Conservation (phyloP, 2,888 invertebrate genomes). For the Craniophora ligustri region DNA sequence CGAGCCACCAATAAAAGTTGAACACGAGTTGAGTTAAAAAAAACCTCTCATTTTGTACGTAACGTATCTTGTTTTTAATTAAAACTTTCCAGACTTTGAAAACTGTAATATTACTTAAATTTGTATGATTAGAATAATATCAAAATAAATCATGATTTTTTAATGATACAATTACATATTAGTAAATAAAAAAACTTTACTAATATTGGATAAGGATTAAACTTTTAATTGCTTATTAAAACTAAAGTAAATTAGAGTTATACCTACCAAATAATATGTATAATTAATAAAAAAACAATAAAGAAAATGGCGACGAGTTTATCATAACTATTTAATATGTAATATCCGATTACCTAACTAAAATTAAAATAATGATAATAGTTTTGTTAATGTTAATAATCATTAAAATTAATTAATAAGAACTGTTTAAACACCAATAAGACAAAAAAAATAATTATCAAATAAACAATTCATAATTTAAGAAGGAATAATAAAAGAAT, state of each 20-base stretch:
- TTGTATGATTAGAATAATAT: conserved; percentile 3
- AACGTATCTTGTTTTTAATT: conserved; percentile 18
- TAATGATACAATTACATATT: conserved; percentile 19
- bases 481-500: conserved; percentile 39
- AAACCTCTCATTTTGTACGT: conserved; percentile 19
- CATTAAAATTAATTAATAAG: too few species aligned
- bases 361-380: too few species aligned
- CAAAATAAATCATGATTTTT: conserved; percentile 10
- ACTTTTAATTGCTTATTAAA: too few species aligned
- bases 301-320: neutral
- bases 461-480: neutral
- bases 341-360: too few species aligned
- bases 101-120: neutral
- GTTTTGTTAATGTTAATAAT: too few species aligned
- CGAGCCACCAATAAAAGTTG: conserved; percentile 34
- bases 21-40: conserved; percentile 38
- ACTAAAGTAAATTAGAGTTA: too few species aligned
- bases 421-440: neutral
- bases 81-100: conserved; percentile 28
- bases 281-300: too few species aligned
- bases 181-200: too few species aligned
- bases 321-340: neutral
- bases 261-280: too few species aligned
- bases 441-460: neutral
- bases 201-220: too few species aligned